Evolutionary conservation across 2,888 invertebrate species (phyloP).

Genomic region (Antitype chi): DNA sequence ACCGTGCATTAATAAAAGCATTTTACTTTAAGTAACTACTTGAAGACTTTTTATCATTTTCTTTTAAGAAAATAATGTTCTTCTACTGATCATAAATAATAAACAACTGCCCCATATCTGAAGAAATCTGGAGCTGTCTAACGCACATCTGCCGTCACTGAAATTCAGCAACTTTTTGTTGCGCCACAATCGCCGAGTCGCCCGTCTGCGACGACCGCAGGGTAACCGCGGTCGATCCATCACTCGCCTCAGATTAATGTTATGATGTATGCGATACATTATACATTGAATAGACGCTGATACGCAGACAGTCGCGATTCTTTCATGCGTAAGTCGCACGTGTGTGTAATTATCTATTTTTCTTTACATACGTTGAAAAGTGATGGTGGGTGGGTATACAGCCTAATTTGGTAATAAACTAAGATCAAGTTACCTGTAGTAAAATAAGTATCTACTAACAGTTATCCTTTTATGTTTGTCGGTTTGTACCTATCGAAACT

Average conservation of each 20-base stretch:
- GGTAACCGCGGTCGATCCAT: slow-evolving; percentile 80
- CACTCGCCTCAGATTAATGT: slow-evolving; percentile 85
- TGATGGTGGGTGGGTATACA: background rate
- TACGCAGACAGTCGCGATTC: slow-evolving; percentile 65
- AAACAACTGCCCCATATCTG: too few relatives aligned
- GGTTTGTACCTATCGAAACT: too few relatives aligned
- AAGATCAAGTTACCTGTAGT: slow-evolving; percentile 22
- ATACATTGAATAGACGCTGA: slow-evolving; percentile 69
- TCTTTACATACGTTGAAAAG: slow-evolving; percentile 38
- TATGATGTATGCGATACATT: slow-evolving; percentile 82
- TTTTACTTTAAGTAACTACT: too few relatives aligned
- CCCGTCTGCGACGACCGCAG: slow-evolving; percentile 56
- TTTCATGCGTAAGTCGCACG: slow-evolving; percentile 65
- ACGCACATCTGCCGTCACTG: background rate
- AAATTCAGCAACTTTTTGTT: slow-evolving; percentile 25
- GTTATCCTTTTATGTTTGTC: too few relatives aligned
- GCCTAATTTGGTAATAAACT: slow-evolving; percentile 30
- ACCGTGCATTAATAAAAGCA: too few relatives aligned
- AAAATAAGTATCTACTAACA: too few relatives aligned
- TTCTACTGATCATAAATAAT: too few relatives aligned
- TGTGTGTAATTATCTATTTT: slow-evolving; percentile 67
- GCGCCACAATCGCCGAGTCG: slow-evolving; percentile 44
- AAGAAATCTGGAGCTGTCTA: too few relatives aligned
- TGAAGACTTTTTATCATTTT: too few relatives aligned
- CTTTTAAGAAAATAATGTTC: too few relatives aligned